Base-by-base conservation (phyloP, 1,140 invertebrate genomes). In the Danaus plexippus region DNA sequence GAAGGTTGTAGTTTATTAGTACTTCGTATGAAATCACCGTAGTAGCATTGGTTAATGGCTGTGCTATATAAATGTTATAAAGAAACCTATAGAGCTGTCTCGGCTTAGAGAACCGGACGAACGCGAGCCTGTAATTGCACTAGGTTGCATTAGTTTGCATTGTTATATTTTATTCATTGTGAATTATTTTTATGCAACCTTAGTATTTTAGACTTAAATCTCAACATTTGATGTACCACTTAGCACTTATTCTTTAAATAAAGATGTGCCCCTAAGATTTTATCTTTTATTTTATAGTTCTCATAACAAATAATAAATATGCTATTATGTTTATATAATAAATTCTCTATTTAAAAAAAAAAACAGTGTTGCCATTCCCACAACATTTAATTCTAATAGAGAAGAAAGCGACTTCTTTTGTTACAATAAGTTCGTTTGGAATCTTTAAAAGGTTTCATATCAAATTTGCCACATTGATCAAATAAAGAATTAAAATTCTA, bases 1-100 rank as follows among this genome's bases (percentile, higher is more conserved):
- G 15, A 32, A 32, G 22, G 48, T 47, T 53, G 47, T 53, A 57
- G 67, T 63, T 73, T 71, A 69, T 57, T 44, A 55, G 56, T 64
- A 52, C 62, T 68, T 72, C 77, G 67, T 67, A 69, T 61, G 56
- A 60, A 64, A 58, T 69, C 75, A 74, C 66, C 52, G 57, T 64
- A 74, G 71, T 64, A 71, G 58, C 58, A 60, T 54, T 75, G 53
- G 64, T 74, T 57, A 60, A 80, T 75, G 77, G 80, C 77, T 83
- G 80, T 83, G 80, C 72, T 74, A 71, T 69, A 46, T 57, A 55
- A 58, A 63, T 64, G 51, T 65, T 69, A 68, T 65, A 67, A 64
- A 55, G 22, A 66, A 66, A 62, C 68, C n/a, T n/a, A n/a, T 58
- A 71, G 67, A 71, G 64, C 66, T 74, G 63, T 61, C 43, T 67